Percentiles rank a stretch among this genome's conserved stretches.
phyloP scores from a whole-genome alignment of 2,113 vertebrate species.

The Dendropsophus ebraccatus region DNA sequence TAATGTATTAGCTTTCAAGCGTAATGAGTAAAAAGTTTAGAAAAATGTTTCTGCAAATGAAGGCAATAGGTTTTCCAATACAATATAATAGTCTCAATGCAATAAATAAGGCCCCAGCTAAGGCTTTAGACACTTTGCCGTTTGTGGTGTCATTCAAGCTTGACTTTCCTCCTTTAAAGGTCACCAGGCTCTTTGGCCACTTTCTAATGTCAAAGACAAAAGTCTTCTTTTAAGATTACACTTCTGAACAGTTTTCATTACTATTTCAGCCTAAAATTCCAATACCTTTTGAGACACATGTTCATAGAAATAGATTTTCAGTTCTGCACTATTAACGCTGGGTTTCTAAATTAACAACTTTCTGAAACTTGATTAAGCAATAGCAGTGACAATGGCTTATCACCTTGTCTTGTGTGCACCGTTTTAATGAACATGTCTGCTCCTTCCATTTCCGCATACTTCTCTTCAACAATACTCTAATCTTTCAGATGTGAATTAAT shows the following conservation, averaged over 20 bases:
- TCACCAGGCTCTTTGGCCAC: neutral
- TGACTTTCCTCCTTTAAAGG: neutral
- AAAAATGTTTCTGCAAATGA: neutral
- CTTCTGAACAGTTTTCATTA: no score
- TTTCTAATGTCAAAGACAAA: neutral
- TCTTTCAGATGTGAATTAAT: conserved; percentile 40
- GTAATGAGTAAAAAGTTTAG: neutral
- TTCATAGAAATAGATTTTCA: neutral
- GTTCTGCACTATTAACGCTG: neutral
- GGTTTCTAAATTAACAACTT: conserved; percentile 37
- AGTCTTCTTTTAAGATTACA: neutral
- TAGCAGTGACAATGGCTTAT: conserved; percentile 40
- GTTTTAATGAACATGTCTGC: conserved; percentile 45
- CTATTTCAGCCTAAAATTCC: neutral
- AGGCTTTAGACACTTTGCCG: neutral
- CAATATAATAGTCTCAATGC: neutral
- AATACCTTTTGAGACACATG: neutral
- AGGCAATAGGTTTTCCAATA: neutral
- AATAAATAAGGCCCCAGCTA: neutral
- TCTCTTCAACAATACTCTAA: conserved; percentile 31
- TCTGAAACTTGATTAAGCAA: conserved; percentile 35
- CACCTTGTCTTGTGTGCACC: conserved; percentile 18
- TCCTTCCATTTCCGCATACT: neutral
- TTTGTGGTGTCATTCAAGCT: neutral
- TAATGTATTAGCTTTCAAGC: neutral